These are phyloP conservation scores for Passerina amoena DNA, from an alignment of 2,113 vertebrate species.

Conservation along the genomic window DNA sequence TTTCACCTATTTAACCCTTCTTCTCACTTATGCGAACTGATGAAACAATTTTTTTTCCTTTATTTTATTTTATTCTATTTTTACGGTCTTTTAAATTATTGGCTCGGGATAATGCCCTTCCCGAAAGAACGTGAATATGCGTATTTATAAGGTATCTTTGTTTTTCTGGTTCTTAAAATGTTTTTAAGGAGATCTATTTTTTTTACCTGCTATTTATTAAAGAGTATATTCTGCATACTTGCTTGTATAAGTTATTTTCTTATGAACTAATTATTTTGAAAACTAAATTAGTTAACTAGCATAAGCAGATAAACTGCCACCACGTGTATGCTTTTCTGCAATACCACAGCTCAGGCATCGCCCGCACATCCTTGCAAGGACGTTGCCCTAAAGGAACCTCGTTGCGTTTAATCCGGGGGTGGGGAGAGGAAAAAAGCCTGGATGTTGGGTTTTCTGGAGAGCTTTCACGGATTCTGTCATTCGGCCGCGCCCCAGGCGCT, in stretches of 20 bases:
- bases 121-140: background rate
- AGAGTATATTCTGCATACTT: background rate
- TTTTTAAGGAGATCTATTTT: slow-evolving; percentile 4
- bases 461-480: background rate
- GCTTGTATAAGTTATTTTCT: background rate
- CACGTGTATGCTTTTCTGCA: fast-evolving
- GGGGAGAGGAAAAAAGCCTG: background rate
- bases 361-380: background rate
- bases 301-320: background rate
- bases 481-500: background rate
- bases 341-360: background rate
- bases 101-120: background rate
- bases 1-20: background rate
- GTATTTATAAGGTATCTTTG: background rate
- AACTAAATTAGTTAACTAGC: background rate
- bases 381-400: background rate
- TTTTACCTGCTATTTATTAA: slow-evolving; percentile 47
- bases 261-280: background rate
- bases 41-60: background rate
- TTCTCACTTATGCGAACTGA: background rate
- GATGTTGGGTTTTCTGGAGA: background rate
- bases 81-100: background rate
- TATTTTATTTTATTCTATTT: background rate
- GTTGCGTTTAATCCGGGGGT: background rate
- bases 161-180: background rate